Base-by-base conservation (phyloP, 64 coral and sea anemone species). In the Montipora sp. region DNA sequence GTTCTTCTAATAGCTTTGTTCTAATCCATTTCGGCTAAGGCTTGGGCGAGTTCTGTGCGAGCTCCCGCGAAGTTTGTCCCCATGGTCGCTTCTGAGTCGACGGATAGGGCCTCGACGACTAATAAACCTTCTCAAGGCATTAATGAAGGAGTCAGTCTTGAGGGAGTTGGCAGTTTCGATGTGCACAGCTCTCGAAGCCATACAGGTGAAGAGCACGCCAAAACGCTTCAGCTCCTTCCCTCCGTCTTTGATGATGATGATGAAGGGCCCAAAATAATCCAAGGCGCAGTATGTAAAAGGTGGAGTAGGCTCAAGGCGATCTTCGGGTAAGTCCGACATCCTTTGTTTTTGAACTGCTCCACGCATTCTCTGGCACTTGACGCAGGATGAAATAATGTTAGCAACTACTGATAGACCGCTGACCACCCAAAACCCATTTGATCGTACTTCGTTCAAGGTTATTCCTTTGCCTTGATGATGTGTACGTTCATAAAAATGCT, bases 111-210 rank as follows among this genome's bases (percentile, higher is more conserved):
- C 53, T 57, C 53, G 53, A 57, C 53, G 53, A 57, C 3, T 8
- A 11, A 57, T 57, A 57, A 57, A 57, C 53, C 53, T 57, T 57
- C 66, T 69, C n/a, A 69, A 69, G 66, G 66, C 66, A 18, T 69
- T 18, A 20, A 69, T 69, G n/a, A 69, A 69, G 13, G 66, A 0
- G n/a, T 69, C 66, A 18, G 66, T 69, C 66, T 69, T 0, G 66
- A 69, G 66, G 66, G 66, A 69, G 66, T 69, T 69, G 66, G 14
- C 66, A 69, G 66, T 69, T 69, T 69, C 66, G n/a, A 69, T 15
- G n/a, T 69, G 13, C n/a, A 69, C n/a, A 69, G 66, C 66, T 69
- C 66, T 69, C 66, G 66, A 69, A 15, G 66, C 66, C n/a, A 69
- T 69, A 18, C 66, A 69, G 66, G 66, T 69, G 9, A 69, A 69